Evolutionary conservation across 64 coral and sea anemone species (phyloP), one percentile per base, ranked within the genome.

Genomic region (Orbicella faveolata): DNA sequence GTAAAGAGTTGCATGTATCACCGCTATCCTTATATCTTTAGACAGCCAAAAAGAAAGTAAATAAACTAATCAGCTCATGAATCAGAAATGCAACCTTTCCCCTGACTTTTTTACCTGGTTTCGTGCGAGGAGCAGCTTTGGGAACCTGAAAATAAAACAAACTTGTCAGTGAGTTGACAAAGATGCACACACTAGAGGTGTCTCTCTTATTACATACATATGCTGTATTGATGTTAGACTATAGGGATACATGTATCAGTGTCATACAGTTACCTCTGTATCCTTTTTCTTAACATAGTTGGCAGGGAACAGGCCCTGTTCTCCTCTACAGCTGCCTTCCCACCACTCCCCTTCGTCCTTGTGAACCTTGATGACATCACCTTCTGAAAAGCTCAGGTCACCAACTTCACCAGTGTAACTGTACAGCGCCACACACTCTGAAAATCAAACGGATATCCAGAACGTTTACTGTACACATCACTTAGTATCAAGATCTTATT

Each of bases 281-380:
- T 98, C 96, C 16, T 88, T 95, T 80, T 79, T 98, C 84, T 95
- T 98, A 15, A 98, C 96, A 63, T 98, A 98, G 78, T 98, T 98
- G 4, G 96, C 96, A 68, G 96, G 96, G 55, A 98, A 98, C 73
- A 98, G 75, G 59, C 96, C 96, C 7, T 81, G 12, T 34, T 87
- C 75, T 69, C 93, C 96, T 2, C 67, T 79, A 15, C 88, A 79
- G 11, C 66, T 92, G 30, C 96, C 96, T 83, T 98, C 93, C 96
- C 96, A 98, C 96, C 96, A 98, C n/a, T 98, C 96, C 10, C 93
- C 96, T 12, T 98, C 93, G 20, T 73, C 77, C 34, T 95, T 95
- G 2, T 91, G 88, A 61, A 98, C 91, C 35, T 89, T 79, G 21
- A 98, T 93, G 0, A 89, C 33, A 54, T 98, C 96, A 35, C 93